These are phyloP conservation scores for Canis aureus DNA, from an alignment of 2,113 vertebrate genomes.

Conservation along the genomic window DNA sequence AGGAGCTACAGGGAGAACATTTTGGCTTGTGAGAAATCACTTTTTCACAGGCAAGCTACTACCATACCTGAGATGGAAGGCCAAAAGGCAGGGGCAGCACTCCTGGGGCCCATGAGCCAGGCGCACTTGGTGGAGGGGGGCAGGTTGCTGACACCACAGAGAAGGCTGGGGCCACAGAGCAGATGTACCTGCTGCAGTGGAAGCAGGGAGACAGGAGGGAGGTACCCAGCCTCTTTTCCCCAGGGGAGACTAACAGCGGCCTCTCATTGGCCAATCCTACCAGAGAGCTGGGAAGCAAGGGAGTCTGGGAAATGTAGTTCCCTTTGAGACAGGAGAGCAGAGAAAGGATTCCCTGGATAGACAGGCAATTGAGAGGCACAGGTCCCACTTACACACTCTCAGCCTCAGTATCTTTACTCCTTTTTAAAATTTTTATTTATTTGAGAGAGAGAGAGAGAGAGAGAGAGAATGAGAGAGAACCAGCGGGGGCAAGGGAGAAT, in stretches of 20 bases:
- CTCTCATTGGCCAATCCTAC: background rate
- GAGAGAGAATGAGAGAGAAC: too few relatives aligned
- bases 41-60: background rate
- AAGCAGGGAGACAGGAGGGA: too few relatives aligned
- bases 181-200: background rate
- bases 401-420: too few relatives aligned
- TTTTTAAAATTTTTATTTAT: too few relatives aligned
- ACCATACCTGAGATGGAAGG: background rate
- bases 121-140: fast-evolving
- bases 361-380: fast-evolving
- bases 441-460: too few relatives aligned
- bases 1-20: background rate
- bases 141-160: background rate
- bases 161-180: background rate
- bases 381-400: too few relatives aligned
- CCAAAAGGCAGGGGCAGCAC: background rate
- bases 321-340: background rate
- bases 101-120: background rate
- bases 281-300: background rate
- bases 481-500: too few relatives aligned
- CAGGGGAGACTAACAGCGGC: background rate
- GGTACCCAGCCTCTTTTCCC: background rate
- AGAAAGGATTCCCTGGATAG: background rate
- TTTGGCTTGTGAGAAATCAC: background rate
- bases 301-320: background rate